Conservation (phyloP, 2,888 invertebrate genomes). For the Oxycera nigricornis region DNA sequence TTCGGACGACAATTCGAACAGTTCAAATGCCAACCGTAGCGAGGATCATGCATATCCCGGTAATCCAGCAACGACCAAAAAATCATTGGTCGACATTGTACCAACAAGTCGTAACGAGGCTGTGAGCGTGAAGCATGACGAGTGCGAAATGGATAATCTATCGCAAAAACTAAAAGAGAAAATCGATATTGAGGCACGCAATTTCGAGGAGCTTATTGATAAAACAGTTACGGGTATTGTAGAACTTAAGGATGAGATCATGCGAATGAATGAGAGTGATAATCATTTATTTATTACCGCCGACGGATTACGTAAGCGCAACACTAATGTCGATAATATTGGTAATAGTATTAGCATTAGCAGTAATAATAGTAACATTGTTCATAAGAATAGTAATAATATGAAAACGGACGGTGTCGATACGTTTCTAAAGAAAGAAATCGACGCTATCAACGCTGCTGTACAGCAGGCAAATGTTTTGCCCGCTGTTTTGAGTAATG, state of each 20-base stretch:
- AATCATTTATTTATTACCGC: slow-evolving; percentile 48
- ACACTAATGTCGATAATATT: slow-evolving; percentile 48
- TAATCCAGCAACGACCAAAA: slow-evolving; percentile 25
- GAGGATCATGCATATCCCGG: slow-evolving; percentile 20
- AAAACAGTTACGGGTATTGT: slow-evolving; percentile 63
- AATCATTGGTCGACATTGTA: slow-evolving; percentile 11
- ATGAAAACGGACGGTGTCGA: slow-evolving; percentile 49
- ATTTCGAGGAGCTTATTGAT: slow-evolving; percentile 63
- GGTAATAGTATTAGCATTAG: slow-evolving; percentile 47
- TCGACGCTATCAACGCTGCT: slow-evolving; percentile 61
- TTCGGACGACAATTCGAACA: background rate
- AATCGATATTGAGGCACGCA: slow-evolving; percentile 60
- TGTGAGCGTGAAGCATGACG: slow-evolving; percentile 59
- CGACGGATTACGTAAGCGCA: slow-evolving; percentile 58
- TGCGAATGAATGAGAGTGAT: slow-evolving; percentile 56
- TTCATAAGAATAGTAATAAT: slow-evolving; percentile 32
- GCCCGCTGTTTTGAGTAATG: slow-evolving; percentile 62
- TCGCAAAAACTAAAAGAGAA: slow-evolving; percentile 60
- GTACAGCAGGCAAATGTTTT: slow-evolving; percentile 61
- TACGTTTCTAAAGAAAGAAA: slow-evolving; percentile 60
- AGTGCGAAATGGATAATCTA: slow-evolving; percentile 61
- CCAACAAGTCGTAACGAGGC: slow-evolving; percentile 55
- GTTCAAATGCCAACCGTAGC: background rate
- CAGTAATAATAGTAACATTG: slow-evolving; percentile 40
- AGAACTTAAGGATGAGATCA: slow-evolving; percentile 61